Evolutionary conservation across 1,140 invertebrate species (phyloP), one percentile per base, ranked within the genome.

Genomic region (Palaemon carinicauda): DNA sequence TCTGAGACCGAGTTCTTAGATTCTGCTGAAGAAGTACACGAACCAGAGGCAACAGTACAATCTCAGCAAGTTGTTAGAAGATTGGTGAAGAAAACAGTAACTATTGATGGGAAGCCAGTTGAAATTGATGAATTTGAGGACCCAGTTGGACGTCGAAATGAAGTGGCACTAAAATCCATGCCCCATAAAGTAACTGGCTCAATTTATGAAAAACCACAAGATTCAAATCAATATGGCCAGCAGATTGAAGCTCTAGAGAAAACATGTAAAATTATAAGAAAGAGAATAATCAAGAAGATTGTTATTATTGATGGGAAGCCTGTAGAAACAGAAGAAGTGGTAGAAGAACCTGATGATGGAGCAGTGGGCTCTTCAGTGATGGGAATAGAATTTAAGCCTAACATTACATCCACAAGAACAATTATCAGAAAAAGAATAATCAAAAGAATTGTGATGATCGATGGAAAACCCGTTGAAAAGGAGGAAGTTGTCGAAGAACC

Each of bases 391-490:
- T 41, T 51, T 15, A 0, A 54, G 27, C 71, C 73, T 27, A 50
- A 79, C 27, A 60, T 27, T 21, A 60, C 29, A n/a, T 79, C 74
- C 3, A 41, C 69, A 17, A 19, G 31, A 9, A 41, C 19, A 17
- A 83, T 56, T 33, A 85, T 79, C 12, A 19, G 71, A 27, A 79
- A 51, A 29, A 51, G 73, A 60, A 78, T 85, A 15, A 56, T 85
- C 19, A 85, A 79, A 21, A 85, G 78, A 21, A 78, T 85, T n/a
- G 27, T 79, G 2, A 73, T 73, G 52, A 41, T 85, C 10, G 74
- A 85, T 31, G 82, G 82, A 27, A 78, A 60, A 31, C 82, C 82
- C 10, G 82, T 85, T 24, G 82, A 85, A 60, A 85, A 73, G 7
- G 77, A 75, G 3, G 83, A 85, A 79, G 54, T 51, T 19, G 19